A percentile compares a stretch with the other conserved stretches of the same genome.
Conservation (phyloP, 2,797 vertebrate genomes). For the Karalla daura region DNA sequence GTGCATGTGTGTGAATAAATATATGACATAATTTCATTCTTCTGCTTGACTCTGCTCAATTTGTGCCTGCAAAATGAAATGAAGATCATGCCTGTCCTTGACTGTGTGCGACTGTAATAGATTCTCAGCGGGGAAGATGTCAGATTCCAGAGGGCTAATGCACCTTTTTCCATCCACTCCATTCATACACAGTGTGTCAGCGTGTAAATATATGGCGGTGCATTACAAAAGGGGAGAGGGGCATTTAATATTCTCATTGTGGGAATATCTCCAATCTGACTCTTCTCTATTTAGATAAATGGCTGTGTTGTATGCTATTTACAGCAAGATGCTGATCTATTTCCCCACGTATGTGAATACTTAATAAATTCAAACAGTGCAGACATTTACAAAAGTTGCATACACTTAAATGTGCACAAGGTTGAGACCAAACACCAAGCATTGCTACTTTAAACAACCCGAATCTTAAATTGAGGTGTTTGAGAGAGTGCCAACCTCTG, state of each 20-base stretch:
- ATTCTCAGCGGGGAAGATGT: slow-evolving; percentile 54
- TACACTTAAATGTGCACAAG: neutral
- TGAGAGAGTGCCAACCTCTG: slow-evolving; percentile 55
- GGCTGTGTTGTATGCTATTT: neutral
- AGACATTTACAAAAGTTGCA: too few relatives aligned
- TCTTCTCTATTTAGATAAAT: too few relatives aligned
- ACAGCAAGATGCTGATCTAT: neutral
- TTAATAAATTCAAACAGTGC: neutral
- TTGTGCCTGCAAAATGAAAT: slow-evolving; percentile 72
- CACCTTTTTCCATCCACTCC: slow-evolving; percentile 42
- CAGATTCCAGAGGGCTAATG: slow-evolving; percentile 27
- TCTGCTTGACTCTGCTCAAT: slow-evolving; percentile 72
- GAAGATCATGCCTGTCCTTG: slow-evolving; percentile 38
- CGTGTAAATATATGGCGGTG: slow-evolving; percentile 9
- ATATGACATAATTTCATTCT: slow-evolving; percentile 73
- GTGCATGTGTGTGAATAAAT: slow-evolving; percentile 72
- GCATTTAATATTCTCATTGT: slow-evolving; percentile 6
- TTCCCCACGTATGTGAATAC: neutral
- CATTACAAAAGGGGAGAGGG: neutral
- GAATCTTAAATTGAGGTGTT: slow-evolving; percentile 69
- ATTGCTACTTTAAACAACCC: slow-evolving; percentile 54
- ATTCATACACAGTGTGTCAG: slow-evolving; percentile 11
- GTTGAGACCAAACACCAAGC: slow-evolving; percentile 18
- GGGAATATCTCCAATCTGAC: neutral
- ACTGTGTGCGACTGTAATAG: slow-evolving; percentile 42